Evolutionary conservation across 2,113 vertebrate genomes (phyloP).

Genomic region (Peromyscus leucopus): DNA sequence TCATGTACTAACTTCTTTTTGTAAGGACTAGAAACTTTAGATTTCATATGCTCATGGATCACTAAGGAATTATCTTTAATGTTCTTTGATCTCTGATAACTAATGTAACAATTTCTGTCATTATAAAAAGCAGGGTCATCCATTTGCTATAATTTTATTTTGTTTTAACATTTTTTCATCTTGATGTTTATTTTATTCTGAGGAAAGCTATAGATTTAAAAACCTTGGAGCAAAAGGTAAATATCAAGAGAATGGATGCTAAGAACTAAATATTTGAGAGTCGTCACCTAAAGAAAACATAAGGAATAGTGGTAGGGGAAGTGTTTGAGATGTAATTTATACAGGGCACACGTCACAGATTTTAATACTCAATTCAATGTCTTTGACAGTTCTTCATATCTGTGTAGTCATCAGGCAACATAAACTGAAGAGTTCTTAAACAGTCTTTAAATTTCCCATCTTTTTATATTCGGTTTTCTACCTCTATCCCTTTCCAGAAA

Average conservation of each 20-base stretch:
- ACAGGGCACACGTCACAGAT: neutral
- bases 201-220: conserved; percentile 37
- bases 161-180: conserved; percentile 12
- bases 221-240: neutral
- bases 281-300: conserved; percentile 28
- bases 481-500: neutral
- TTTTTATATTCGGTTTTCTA: neutral
- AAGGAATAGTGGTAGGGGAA: neutral
- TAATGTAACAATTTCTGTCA: neutral
- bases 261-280: neutral
- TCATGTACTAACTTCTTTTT: conserved; percentile 23
- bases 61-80: conserved; percentile 32
- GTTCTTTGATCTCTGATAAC: neutral
- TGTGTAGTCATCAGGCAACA: neutral
- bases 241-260: neutral
- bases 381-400: neutral
- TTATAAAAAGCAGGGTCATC: neutral
- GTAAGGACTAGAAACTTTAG: conserved; percentile 36
- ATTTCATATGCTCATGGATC: neutral
- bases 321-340: neutral
- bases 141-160: conserved; percentile 39
- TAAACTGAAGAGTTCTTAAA: conserved; percentile 1
- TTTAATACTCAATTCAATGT: conserved; percentile 18
- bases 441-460: neutral
- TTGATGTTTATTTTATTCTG: neutral